Base-by-base conservation (phyloP, 37 sponge, comb jelly and placozoan genomes). In the Beroe forskalii region DNA sequence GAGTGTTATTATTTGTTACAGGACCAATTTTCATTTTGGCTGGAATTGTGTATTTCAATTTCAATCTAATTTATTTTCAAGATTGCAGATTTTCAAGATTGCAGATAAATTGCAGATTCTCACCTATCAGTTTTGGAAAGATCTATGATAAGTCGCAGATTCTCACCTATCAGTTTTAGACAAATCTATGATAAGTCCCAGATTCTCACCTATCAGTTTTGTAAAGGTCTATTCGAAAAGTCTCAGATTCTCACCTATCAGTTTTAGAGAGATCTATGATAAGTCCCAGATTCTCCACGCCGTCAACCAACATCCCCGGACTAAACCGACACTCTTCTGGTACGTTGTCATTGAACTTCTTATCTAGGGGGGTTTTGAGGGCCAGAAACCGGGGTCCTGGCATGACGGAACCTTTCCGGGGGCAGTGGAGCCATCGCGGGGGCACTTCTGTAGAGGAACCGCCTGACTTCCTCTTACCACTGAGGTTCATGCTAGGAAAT, bases 241-340 rank as follows among this genome's bases (percentile, higher is more conserved):
- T n/a, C n/a, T n/a, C n/a, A n/a, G n/a, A n/a, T n/a, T n/a, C n/a
- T n/a, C 40, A 91, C 61, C 97, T 89, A 63, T 93, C 94, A n/a
- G 97, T 96, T 62, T 98, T 98, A 0, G 99, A 96, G n/a, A 98
- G 90, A 76, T 98, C 97, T 8, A 98, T 90, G 61, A 98, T 92
- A 31, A 98, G 91, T 1, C 99, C 97, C 90, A 98, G 90, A 23
- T 62, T 39, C 6, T 63, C 66, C 66, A 63, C 63, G 24, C 63
- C 66, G n/a, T 90, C 66, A 28, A 63, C 30, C 36, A 63, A 62
- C 66, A 90, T 90, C 4, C 41, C 37, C 6, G 63, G 66, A 22
- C 24, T 90, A 20, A 90, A 90, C n/a, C 93, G 89, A 89, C 61
- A 30, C 39, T 66, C 94, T 19, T 95, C 96, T 12, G 92, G 93